Evolutionary conservation across 2,797 vertebrate species (phyloP).

Genomic region (Acrocephalus scirpaceus): DNA sequence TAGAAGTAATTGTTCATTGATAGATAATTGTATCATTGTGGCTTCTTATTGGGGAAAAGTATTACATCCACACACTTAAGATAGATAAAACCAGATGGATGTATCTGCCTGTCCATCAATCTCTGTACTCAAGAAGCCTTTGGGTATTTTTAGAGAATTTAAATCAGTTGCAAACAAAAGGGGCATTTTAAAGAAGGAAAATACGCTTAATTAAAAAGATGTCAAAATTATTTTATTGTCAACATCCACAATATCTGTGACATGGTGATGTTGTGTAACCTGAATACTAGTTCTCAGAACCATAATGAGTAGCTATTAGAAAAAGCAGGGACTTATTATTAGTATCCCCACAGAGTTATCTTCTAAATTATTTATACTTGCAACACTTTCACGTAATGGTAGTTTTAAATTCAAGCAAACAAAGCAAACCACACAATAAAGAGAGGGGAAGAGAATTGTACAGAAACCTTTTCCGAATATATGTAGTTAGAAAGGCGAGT

Average conservation of each 20-base stretch:
- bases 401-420: slow-evolving; percentile 82
- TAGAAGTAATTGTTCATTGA: slow-evolving; percentile 64
- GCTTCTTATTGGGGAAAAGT: slow-evolving; percentile 64
- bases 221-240: slow-evolving; percentile 63
- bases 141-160: slow-evolving; percentile 3
- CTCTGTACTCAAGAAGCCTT: not conserved
- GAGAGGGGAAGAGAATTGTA: slow-evolving; percentile 75
- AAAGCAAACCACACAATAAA: slow-evolving; percentile 86
- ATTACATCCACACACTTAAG: slow-evolving; percentile 53
- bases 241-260: slow-evolving; percentile 53
- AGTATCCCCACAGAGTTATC: slow-evolving; percentile 81
- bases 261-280: slow-evolving; percentile 54
- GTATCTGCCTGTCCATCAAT: slow-evolving; percentile 23
- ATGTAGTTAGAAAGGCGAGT: slow-evolving; percentile 69
- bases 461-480: slow-evolving; percentile 63
- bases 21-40: slow-evolving; percentile 57
- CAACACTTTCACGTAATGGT: slow-evolving; percentile 79
- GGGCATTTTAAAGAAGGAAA: slow-evolving; percentile 51
- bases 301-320: slow-evolving; percentile 71
- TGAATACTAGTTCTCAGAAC: slow-evolving; percentile 60
- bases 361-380: slow-evolving; percentile 90
- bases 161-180: slow-evolving; percentile 41
- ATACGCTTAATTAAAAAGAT: slow-evolving; percentile 66
- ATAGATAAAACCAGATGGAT: slow-evolving; percentile 43
- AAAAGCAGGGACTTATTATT: slow-evolving; percentile 75